A percentile compares a stretch with the other conserved stretches of the same genome.
Evolutionary conservation across 2,888 invertebrate genomes (phyloP).

Genomic region (Drosophila rellima): DNA sequence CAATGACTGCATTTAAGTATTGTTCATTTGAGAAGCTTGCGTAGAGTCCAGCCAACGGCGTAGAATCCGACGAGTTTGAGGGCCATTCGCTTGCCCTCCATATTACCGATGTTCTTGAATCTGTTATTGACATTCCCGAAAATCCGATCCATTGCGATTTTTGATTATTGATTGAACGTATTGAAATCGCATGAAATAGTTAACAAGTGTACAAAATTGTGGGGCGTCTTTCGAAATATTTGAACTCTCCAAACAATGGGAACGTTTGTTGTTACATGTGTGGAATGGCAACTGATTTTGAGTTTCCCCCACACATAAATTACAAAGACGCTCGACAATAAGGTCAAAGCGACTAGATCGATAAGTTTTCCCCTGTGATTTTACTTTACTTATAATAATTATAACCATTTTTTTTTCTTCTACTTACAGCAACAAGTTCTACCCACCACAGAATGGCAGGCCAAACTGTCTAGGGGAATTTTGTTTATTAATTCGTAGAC

Average conservation of each 20-base stretch:
- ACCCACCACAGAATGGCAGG: constrained; percentile 82
- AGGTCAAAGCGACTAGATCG: constrained; percentile 11
- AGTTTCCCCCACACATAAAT: neutral
- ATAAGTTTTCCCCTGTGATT: neutral
- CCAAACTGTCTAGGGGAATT: constrained; percentile 76
- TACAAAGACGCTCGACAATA: neutral
- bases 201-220: neutral
- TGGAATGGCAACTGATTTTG: constrained; percentile 8
- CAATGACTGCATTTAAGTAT: neutral
- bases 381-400: neutral
- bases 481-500: constrained; percentile 52
- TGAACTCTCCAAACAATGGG: constrained; percentile 3
- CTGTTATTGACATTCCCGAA: constrained; percentile 53
- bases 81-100: constrained; percentile 66
- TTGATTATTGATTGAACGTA: neutral
- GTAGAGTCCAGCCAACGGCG: constrained; percentile 68
- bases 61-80: constrained; percentile 70
- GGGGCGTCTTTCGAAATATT: constrained; percentile 9
- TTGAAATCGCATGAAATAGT: constrained; percentile 1
- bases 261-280: constrained; percentile 15
- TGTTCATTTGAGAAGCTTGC: constrained; percentile 61
- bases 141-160: constrained; percentile 53
- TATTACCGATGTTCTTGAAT: constrained; percentile 44
- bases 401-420: neutral
- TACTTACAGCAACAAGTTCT: constrained; percentile 65